These are phyloP conservation scores for Scaptodrosophila lebanonensis DNA, from an alignment of 1,140 invertebrate species.

Conservation along the genomic window DNA sequence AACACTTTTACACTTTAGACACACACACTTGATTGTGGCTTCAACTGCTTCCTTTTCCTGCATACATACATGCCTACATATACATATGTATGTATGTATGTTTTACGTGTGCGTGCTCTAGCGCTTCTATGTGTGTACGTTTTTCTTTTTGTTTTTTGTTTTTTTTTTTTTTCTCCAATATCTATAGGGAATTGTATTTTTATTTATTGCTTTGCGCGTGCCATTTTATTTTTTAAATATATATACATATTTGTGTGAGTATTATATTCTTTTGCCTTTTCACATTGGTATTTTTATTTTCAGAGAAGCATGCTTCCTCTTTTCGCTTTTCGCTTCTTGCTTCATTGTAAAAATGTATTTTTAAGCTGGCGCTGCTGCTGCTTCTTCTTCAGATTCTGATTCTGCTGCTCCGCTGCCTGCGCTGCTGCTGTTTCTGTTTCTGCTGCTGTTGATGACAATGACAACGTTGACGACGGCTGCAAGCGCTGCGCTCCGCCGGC, in stretches of 20 bases:
- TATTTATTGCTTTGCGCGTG: conserved; percentile 63
- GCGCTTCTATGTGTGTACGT: not conserved
- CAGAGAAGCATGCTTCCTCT: conserved; percentile 22
- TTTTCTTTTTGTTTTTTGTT: conserved; percentile 22
- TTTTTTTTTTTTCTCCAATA: conserved; percentile 9
- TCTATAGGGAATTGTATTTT: too few species aligned
- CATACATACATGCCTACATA: conserved; percentile 19
- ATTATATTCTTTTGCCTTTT: conserved; percentile 17
- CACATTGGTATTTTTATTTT: conserved; percentile 4
- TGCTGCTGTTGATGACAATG: conserved; percentile 48
- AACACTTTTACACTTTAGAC: conserved; percentile 43
- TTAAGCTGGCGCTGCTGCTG: conserved; percentile 55
- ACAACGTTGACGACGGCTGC: conserved; percentile 69
- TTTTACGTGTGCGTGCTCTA: not conserved
- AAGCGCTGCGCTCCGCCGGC: conserved; percentile 61
- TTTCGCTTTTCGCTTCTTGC: conserved; percentile 31
- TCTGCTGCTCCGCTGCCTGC: conserved; percentile 37
- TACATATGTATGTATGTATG: conserved; percentile 9
- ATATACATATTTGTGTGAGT: conserved; percentile 6
- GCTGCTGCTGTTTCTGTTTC: not conserved
- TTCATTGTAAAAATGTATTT: conserved; percentile 76
- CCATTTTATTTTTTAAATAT: conserved; percentile 43
- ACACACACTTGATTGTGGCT: conserved; percentile 29
- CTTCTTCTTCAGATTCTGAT: conserved; percentile 27
- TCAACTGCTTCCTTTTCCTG: conserved; percentile 32